Evolutionary conservation across 1,140 invertebrate species (phyloP).

Genomic region (Drosophila nasuta): DNA sequence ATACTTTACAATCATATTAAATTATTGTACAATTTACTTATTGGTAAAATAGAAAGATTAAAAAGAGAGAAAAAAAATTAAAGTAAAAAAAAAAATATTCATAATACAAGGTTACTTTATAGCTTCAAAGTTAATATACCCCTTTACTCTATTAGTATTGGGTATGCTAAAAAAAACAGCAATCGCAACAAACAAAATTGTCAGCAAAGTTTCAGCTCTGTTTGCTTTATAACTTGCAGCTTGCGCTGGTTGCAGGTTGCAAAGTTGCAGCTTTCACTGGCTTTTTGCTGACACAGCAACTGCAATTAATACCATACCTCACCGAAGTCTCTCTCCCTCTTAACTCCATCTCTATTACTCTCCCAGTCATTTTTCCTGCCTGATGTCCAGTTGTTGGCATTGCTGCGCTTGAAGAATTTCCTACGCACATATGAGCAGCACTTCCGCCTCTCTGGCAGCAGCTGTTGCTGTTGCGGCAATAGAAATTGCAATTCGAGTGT

Average conservation of each 20-base stretch:
- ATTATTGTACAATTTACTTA: too few relatives aligned
- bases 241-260: background rate
- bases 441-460: slow-evolving; percentile 59
- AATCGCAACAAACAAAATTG: slow-evolving; percentile 24
- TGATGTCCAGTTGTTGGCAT: slow-evolving; percentile 39
- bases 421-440: slow-evolving; percentile 54
- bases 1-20: too few relatives aligned
- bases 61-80: too few relatives aligned
- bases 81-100: too few relatives aligned
- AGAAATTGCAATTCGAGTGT: slow-evolving; percentile 19
- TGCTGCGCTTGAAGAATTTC: slow-evolving; percentile 67
- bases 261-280: slow-evolving; percentile 36
- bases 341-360: too few relatives aligned
- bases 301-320: slow-evolving; percentile 36
- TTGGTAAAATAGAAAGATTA: too few relatives aligned
- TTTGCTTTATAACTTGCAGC: slow-evolving; percentile 23
- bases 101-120: too few relatives aligned
- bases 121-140: too few relatives aligned
- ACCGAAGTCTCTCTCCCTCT: background rate
- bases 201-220: slow-evolving; percentile 38
- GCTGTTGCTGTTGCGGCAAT: slow-evolving; percentile 26
- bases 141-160: too few relatives aligned
- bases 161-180: background rate
- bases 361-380: background rate
- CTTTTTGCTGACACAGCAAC: slow-evolving; percentile 2